phyloP scores from a whole-genome alignment of 2,797 vertebrate species.

The Lateolabrax maculatus region DNA sequence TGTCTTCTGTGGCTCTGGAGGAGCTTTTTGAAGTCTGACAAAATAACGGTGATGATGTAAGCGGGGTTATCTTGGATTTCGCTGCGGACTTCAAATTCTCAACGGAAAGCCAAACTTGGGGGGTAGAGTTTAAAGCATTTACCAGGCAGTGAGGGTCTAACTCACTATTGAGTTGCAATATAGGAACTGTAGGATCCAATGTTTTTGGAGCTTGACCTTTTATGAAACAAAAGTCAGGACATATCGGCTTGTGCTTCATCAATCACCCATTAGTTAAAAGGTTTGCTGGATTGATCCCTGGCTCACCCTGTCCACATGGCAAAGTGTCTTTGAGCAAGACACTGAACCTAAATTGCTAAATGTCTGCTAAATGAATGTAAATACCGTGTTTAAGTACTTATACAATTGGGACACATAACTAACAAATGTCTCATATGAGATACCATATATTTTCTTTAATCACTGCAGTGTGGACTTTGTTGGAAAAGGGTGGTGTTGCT shows the following conservation, averaged over 20 bases:
- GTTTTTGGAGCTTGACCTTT: constrained; percentile 7
- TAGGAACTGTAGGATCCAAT: not conserved
- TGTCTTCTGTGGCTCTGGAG: not conserved
- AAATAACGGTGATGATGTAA: not conserved
- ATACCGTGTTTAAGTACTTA: not conserved
- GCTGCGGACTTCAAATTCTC: not conserved
- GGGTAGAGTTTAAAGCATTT: not conserved
- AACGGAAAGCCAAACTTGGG: not conserved
- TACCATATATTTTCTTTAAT: not conserved
- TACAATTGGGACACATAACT: not conserved
- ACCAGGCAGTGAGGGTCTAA: not conserved
- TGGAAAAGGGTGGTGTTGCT: not conserved
- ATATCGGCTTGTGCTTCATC: not conserved
- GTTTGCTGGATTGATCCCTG: constrained; percentile 27
- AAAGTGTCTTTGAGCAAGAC: constrained; percentile 9
- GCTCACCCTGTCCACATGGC: constrained; percentile 7
- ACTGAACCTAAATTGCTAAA: not conserved
- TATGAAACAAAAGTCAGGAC: constrained; percentile 9
- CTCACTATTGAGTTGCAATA: not conserved
- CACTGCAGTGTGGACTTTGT: not conserved
- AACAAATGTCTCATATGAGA: not conserved
- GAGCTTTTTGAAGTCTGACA: not conserved
- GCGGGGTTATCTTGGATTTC: not conserved
- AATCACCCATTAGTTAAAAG: constrained; percentile 21
- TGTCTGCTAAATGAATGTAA: not conserved